Base-by-base conservation (phyloP, 2,797 vertebrate genomes). In the Peromyscus eremicus region DNA sequence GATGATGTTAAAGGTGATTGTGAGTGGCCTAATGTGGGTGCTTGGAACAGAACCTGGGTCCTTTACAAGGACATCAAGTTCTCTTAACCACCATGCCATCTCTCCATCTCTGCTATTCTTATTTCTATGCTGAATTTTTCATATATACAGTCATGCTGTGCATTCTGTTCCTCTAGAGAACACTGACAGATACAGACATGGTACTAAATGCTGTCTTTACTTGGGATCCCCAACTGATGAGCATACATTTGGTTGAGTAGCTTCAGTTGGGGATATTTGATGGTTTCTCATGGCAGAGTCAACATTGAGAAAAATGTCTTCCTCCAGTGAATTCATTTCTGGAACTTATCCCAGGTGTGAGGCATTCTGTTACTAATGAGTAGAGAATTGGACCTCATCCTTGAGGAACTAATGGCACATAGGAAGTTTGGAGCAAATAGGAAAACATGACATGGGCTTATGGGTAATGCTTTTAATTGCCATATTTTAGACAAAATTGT, bases 401-500 rank as follows among this genome's bases (percentile, higher is more conserved):
- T 13, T 49, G 19, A 85, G 19, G 62, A 85, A 34, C 82, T 68
- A 49, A 49, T 34, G 10, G 19, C 29, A 23, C 29, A 21, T 14
- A 85, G 19, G 82, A 29, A 71, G 8, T 93, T 43, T 93, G 57
- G 76, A 75, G 77, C 23, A 77, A 88, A 25, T 16, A 49, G 19
- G 11, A 43, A 52, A 87, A 11, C 12, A 62, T 66, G 62, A 5
- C 8, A 40, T 19, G 2, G 14, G 37, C 55, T 86, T 57, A 55
- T 4, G 32, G 62, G 16, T 43, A 77, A 86, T 43, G 64, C 25
- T 77, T 57, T 43, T 40, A 79, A 70, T 6, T 29, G 4, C 5
- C 12, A 2, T 71, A 76, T 90, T 96, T 94, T 83, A 95, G 52
- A 71, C 71, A 79, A 95, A 52, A 64, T 12, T 27, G 46, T 37